Percentiles rank a stretch among this genome's conserved stretches.
Evolutionary conservation across 2,888 invertebrate species (phyloP).

Genomic region (Tenthredo mesomela): DNA sequence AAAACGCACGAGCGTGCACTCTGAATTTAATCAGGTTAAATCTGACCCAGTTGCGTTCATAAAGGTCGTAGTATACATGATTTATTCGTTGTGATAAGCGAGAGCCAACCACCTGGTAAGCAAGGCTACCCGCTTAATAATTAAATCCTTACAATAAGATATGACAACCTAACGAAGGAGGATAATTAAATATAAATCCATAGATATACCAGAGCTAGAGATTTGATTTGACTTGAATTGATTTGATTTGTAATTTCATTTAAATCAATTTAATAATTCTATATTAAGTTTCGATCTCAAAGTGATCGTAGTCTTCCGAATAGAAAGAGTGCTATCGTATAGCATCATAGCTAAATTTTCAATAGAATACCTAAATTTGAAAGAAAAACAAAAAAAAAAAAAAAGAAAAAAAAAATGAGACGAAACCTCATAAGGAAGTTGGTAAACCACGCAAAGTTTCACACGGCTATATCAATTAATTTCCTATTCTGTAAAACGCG

Average conservation of each 20-base stretch:
- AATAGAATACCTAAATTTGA: not conserved
- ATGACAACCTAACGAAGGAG: not conserved
- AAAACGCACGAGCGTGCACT: not conserved
- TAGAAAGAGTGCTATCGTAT: too few relatives aligned
- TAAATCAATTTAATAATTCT: not conserved
- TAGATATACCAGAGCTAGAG: not conserved
- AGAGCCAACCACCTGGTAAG: not conserved
- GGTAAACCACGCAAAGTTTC: not conserved
- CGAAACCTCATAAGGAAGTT: not conserved
- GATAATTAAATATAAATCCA: not conserved
- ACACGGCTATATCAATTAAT: not conserved
- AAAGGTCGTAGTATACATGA: not conserved
- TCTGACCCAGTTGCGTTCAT: slow-evolving; percentile 1
- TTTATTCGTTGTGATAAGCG: not conserved
- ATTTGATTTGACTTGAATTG: not conserved
- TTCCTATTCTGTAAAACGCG: not conserved
- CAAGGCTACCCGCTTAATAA: not conserved
- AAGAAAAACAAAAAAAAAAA: not conserved
- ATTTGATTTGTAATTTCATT: not conserved
- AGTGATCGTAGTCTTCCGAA: not conserved
- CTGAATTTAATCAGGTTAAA: not conserved
- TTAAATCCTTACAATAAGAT: slow-evolving; percentile 23
- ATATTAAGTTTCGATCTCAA: not conserved
- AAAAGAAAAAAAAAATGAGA: not conserved
- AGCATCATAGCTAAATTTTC: not conserved